These are phyloP conservation scores for Ptychoptera contaminata DNA, from an alignment of 2,888 invertebrate species.

Conservation along the genomic window DNA sequence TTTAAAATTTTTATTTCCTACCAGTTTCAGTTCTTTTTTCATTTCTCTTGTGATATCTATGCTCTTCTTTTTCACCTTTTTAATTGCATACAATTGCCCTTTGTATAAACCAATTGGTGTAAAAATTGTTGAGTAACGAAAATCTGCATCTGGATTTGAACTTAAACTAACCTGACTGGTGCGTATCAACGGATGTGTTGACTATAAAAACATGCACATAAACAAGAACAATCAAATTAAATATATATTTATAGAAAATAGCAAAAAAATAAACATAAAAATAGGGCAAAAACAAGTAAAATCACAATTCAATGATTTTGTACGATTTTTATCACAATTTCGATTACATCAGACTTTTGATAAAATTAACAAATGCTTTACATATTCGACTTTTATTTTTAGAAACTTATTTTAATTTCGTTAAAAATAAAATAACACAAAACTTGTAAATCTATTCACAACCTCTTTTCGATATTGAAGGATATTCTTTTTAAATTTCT, in stretches of 20 bases:
- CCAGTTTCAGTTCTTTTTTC: conserved; percentile 85
- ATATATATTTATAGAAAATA: background rate
- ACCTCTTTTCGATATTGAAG: too few species aligned
- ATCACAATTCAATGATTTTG: too few species aligned
- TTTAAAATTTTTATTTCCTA: conserved; percentile 26
- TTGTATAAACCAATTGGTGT: conserved; percentile 82
- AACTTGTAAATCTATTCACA: too few species aligned
- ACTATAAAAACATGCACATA: conserved; percentile 20
- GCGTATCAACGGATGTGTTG: conserved; percentile 46
- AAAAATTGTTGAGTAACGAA: conserved; percentile 77
- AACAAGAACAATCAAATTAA: background rate
- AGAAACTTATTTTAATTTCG: too few species aligned
- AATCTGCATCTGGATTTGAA: conserved; percentile 84
- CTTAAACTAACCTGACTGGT: conserved; percentile 82
- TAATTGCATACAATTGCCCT: conserved; percentile 74
- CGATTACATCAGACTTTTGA: too few species aligned
- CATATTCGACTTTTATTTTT: too few species aligned
- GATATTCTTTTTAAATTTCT: too few species aligned
- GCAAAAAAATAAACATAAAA: background rate
- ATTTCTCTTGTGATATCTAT: conserved; percentile 81
- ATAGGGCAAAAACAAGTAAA: too few species aligned
- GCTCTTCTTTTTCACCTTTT: conserved; percentile 67
- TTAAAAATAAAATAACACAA: too few species aligned
- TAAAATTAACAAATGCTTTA: too few species aligned
- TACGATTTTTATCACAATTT: too few species aligned